phyloP scores from a whole-genome alignment of 2,797 vertebrate species.

The Zonotrichia albicollis region DNA sequence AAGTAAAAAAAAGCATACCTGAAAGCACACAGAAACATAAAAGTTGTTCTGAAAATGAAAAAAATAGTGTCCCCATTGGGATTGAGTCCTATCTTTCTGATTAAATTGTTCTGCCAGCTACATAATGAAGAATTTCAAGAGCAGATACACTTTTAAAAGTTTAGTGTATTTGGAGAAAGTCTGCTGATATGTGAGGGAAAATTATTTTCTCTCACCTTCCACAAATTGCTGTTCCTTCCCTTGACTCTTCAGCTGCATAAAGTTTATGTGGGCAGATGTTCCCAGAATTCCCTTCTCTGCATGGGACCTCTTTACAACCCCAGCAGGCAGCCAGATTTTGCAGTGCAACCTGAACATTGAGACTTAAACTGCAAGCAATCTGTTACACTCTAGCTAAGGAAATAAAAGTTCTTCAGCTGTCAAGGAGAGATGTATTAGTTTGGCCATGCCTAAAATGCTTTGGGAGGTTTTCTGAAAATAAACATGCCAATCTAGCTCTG shows the following conservation, averaged over 20 bases:
- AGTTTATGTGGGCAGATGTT: conserved; percentile 54
- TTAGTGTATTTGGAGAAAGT: background rate
- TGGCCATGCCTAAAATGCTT: conserved; percentile 44
- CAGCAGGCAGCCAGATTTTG: conserved; percentile 62
- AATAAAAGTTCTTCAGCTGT: conserved; percentile 60
- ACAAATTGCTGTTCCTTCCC: background rate
- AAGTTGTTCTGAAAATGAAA: background rate
- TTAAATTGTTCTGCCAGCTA: background rate
- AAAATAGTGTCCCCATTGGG: background rate
- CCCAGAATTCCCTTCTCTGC: conserved; percentile 52
- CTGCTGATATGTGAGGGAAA: background rate
- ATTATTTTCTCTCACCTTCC: conserved; percentile 19
- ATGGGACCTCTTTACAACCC: conserved; percentile 54
- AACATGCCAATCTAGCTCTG: conserved; percentile 37
- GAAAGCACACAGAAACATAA: background rate
- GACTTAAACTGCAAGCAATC: conserved; percentile 54
- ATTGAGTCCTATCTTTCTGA: background rate
- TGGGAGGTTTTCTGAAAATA: conserved; percentile 59
- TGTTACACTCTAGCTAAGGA: conserved; percentile 49
- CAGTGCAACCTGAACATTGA: conserved; percentile 28
- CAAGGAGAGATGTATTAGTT: conserved; percentile 59
- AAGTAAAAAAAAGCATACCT: background rate
- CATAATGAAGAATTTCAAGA: background rate
- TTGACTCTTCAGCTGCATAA: conserved; percentile 14
- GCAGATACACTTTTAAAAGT: background rate